Base-by-base conservation (phyloP, 2,888 invertebrate species). In the Disparrhopalites patrizii region DNA sequence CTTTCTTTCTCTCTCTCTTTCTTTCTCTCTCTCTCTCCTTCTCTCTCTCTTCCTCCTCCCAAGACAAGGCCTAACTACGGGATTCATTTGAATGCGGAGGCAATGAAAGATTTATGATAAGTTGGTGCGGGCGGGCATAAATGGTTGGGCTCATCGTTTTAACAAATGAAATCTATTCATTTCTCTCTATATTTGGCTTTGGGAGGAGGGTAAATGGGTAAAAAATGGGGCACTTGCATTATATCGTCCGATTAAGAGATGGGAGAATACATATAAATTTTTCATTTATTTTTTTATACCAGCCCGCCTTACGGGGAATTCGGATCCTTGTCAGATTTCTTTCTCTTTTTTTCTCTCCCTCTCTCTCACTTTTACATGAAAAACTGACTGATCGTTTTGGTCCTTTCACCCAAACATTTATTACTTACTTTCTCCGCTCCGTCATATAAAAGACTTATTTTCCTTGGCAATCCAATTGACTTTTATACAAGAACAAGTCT, bases 71-170 rank as follows among this genome's bases (percentile, higher is more conserved):
- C 36, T n/a, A n/a, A n/a, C n/a, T n/a, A n/a, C n/a, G n/a, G 23
- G 38, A 56, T 18, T 25, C 23, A 33, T 18, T 33, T 56, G 20
- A 56, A 38, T 56, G 23, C 38, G 36, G 27, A 52, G 56, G 31
- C 31, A 58, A 38, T 36, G 40, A 58, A 61, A 50, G 60, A 61
- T 61, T 61, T 61, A 61, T 61, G 60, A 61, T 61, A 61, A 61
- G 60, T 61, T 43, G 43, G 60, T 50, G 30, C 20, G 23, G 33
- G 20, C 8, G 55, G 33, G 30, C 3, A 20, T 3, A 28, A 30
- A 15, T 52, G 27, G 7, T 25, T 10, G 20, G 13, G 31, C 8
- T 43, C n/a, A 43, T 31, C 33, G 51, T 50, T 50, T 61, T 50
- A 50, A 61, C 60, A 61, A 61, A 61, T 61, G 50, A 50, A 61